Evolutionary conservation across 1,140 invertebrate genomes (phyloP).

Genomic region (Nymphalis io): DNA sequence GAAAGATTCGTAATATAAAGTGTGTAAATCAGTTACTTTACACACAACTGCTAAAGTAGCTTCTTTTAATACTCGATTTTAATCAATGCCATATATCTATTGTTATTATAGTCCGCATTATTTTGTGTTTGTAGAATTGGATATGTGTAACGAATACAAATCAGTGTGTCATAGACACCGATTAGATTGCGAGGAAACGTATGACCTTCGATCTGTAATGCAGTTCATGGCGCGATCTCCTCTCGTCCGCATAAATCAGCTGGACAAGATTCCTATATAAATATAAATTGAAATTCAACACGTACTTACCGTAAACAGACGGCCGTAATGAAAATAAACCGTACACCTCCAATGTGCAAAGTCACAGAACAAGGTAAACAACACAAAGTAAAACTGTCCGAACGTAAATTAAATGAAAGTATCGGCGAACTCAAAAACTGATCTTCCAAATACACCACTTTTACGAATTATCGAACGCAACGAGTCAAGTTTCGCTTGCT

Average conservation of each 20-base stretch:
- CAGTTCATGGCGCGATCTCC: conserved; percentile 67
- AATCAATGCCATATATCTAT: neutral
- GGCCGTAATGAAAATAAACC: conserved; percentile 71
- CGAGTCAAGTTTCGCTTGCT: conserved; percentile 65
- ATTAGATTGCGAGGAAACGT: conserved; percentile 51
- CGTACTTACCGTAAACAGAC: conserved; percentile 72
- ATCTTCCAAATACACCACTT: conserved; percentile 59
- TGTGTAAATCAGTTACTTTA: neutral
- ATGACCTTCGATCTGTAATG: conserved; percentile 68
- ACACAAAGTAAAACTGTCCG: conserved; percentile 70
- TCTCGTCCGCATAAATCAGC: conserved; percentile 70
- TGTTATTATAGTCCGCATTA: neutral
- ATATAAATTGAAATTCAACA: conserved; percentile 70
- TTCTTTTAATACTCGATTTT: neutral
- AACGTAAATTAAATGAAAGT: conserved; percentile 59
- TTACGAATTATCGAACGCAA: conserved; percentile 56
- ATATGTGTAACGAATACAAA: conserved; percentile 26
- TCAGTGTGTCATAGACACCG: conserved; percentile 47
- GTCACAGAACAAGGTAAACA: conserved; percentile 72
- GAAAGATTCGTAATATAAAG: neutral
- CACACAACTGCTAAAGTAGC: no score
- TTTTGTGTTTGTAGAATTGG: conserved; percentile 7
- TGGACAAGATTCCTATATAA: conserved; percentile 58
- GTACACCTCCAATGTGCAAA: conserved; percentile 72
- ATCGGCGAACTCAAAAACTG: conserved; percentile 52